A percentile compares a stretch with the other conserved stretches of the same genome.
These are phyloP conservation scores for Tetanocera ferruginea DNA, from an alignment of 2,888 invertebrate genomes.

Conservation along the genomic window DNA sequence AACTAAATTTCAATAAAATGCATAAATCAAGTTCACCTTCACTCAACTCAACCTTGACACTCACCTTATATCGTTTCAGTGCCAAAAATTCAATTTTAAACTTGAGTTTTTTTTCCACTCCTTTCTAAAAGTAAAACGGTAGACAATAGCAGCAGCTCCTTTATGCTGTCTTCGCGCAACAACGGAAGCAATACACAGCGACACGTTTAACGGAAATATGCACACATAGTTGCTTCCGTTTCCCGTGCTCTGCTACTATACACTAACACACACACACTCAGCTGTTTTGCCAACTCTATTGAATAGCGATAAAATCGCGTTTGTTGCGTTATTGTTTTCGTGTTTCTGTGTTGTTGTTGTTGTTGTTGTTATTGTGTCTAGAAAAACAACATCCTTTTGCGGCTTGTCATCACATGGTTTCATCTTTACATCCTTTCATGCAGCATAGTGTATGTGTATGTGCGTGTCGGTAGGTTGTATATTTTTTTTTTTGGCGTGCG, in stretches of 20 bases:
- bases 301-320: conserved; percentile 67
- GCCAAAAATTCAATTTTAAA: background rate
- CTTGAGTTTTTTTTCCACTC: background rate
- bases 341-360: conserved; percentile 25
- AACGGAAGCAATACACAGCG: conserved; percentile 30
- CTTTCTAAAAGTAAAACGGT: too few species aligned
- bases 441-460: too few species aligned
- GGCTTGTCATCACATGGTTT: conserved; percentile 60
- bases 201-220: conserved; percentile 26
- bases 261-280: conserved; percentile 1
- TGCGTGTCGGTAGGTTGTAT: conserved; percentile 30
- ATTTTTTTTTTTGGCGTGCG: conserved; percentile 18
- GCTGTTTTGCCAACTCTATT: conserved; percentile 53
- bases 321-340: conserved; percentile 49
- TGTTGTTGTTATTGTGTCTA: conserved; percentile 6
- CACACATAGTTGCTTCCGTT: conserved; percentile 27
- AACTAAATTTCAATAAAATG: conserved; percentile 10
- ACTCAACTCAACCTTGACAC: background rate
- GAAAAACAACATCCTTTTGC: conserved; percentile 56
- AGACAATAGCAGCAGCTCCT: background rate
- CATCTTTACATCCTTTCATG: conserved; percentile 43
- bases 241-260: background rate
- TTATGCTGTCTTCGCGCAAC: background rate
- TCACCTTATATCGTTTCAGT: background rate
- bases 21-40: conserved; percentile 1